phyloP scores from a whole-genome alignment of 2,888 invertebrate species.

The Nipponacmea schrenckii region DNA sequence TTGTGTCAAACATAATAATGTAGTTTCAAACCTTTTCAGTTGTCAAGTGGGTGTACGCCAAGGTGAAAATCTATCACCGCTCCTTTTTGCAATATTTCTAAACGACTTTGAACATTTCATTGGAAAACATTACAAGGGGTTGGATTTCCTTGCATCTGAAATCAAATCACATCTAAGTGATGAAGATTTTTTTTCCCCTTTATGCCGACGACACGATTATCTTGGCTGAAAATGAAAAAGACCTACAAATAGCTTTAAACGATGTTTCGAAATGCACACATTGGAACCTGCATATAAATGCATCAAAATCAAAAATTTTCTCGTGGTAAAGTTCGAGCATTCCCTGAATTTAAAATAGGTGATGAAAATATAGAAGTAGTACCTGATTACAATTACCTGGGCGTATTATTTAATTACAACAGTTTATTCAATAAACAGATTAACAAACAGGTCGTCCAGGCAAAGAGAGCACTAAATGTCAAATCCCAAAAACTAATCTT shows the following conservation, averaged over 20 bases:
- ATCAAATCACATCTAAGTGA: not conserved
- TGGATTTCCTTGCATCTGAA: too few species aligned
- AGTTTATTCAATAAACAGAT: too few species aligned
- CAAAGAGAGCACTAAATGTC: conserved; percentile 14
- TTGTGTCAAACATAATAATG: not conserved
- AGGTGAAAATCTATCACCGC: too few species aligned
- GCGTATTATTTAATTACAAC: too few species aligned
- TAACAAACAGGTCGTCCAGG: conserved; percentile 4
- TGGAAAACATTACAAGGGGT: too few species aligned
- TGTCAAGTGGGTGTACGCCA: not conserved
- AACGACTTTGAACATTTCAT: not conserved
- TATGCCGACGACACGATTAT: conserved; percentile 28
- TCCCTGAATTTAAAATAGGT: conserved; percentile 6
- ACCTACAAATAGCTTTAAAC: conserved; percentile 20
- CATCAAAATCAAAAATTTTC: conserved; percentile 27
- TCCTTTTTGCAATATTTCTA: too few species aligned
- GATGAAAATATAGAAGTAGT: conserved; percentile 1
- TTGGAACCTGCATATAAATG: conserved; percentile 24
- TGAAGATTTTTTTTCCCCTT: conserved; percentile 8
- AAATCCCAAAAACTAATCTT: conserved; percentile 8
- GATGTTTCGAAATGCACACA: conserved; percentile 11
- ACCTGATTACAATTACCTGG: not conserved
- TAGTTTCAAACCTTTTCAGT: not conserved
- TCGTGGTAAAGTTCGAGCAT: conserved; percentile 4
- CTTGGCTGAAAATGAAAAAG: conserved; percentile 11